These are phyloP conservation scores for Aptenodytes patagonicus DNA, from an alignment of 2,113 vertebrate genomes.

Conservation along the genomic window DNA sequence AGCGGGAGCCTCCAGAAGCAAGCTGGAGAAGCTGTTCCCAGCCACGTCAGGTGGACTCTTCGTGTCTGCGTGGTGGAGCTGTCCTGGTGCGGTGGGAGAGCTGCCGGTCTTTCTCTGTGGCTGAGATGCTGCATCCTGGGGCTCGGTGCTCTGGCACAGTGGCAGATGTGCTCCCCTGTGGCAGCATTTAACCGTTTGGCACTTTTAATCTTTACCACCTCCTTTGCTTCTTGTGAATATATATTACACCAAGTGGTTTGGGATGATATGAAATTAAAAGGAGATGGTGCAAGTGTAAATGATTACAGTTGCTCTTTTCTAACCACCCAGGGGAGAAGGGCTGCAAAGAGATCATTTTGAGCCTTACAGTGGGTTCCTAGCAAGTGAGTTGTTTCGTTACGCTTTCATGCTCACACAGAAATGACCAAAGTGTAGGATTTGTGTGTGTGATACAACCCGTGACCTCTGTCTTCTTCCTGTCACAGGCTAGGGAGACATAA, in stretches of 20 bases:
- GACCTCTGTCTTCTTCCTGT: not conserved
- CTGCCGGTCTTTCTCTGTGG: not conserved
- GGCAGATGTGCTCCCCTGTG: not conserved
- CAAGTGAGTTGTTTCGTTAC: not conserved
- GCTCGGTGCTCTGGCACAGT: rapidly evolving
- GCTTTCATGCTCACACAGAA: not conserved
- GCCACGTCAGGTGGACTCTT: not conserved
- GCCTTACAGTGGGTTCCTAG: not conserved
- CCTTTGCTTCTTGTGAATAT: not conserved
- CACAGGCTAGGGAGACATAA: not conserved
- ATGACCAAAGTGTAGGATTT: not conserved
- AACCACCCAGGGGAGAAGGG: not conserved
- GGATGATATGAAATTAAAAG: not conserved
- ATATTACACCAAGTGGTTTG: not conserved
- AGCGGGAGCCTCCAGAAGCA: not conserved
- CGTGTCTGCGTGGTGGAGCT: rapidly evolving
- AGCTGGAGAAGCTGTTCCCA: not conserved
- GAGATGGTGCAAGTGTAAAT: not conserved
- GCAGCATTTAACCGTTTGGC: not conserved
- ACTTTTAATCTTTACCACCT: not conserved
- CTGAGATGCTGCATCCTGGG: not conserved
- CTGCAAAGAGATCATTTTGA: not conserved
- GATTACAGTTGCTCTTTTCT: not conserved
- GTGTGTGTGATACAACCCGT: not conserved
- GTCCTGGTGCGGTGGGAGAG: not conserved